A percentile compares a stretch with the other conserved stretches of the same genome.
phyloP scores from a whole-genome alignment of 2,888 invertebrate genomes.

The Rosalia funebris region DNA sequence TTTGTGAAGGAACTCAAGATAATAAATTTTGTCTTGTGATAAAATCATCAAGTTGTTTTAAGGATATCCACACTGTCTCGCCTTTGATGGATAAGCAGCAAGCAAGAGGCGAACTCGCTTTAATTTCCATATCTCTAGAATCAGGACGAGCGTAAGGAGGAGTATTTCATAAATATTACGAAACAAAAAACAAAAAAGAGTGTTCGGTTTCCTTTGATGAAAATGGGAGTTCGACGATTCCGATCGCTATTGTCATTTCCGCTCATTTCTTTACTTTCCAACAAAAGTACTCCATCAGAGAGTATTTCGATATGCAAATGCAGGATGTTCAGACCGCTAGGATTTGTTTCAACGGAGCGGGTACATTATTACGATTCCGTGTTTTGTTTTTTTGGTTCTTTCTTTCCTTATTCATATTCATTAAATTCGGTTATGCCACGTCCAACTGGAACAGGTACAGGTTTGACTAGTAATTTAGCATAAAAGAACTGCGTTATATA shows the following conservation, averaged over 20 bases:
- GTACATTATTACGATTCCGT: slow-evolving; percentile 9
- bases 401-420: slow-evolving; percentile 11
- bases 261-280: slow-evolving; percentile 3
- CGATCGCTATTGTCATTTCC: slow-evolving; percentile 11
- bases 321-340: slow-evolving; percentile 4
- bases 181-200: background rate
- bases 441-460: too few species aligned
- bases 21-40: too few species aligned
- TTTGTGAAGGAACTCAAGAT: too few species aligned
- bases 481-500: background rate
- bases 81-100: too few species aligned
- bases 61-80: too few species aligned
- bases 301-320: slow-evolving; percentile 16
- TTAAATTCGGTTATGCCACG: too few species aligned
- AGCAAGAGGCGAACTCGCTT: too few species aligned
- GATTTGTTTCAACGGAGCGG: slow-evolving; percentile 11
- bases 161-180: slow-evolving; percentile 16
- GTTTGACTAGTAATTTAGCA: too few species aligned
- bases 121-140: background rate
- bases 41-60: too few species aligned
- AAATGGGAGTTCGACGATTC: slow-evolving; percentile 3
- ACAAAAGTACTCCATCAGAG: slow-evolving; percentile 4
- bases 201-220: slow-evolving; percentile 6
- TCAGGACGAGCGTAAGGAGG: background rate
- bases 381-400: background rate